phyloP scores from a whole-genome alignment of 2,888 invertebrate species.

The Cacoxenus indagator region DNA sequence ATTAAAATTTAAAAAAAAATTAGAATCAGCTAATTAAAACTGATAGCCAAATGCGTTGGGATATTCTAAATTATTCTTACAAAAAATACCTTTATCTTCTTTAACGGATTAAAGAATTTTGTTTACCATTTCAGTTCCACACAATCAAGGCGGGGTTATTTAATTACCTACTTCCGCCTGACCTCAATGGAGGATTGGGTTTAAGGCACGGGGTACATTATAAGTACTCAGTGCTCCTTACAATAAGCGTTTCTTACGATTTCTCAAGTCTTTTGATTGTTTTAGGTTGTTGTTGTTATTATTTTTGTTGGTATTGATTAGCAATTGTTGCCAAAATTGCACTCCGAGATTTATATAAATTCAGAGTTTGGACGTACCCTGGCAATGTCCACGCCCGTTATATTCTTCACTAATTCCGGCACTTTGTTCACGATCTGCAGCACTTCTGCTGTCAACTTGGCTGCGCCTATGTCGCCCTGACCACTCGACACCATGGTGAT shows the following conservation, averaged over 20 bases:
- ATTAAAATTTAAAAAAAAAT: slow-evolving; percentile 17
- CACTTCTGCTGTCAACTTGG: slow-evolving; percentile 94
- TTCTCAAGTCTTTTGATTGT: slow-evolving; percentile 65
- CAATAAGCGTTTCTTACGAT: neutral
- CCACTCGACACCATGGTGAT: slow-evolving; percentile 97
- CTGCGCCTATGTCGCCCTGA: slow-evolving; percentile 90
- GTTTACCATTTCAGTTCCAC: no score
- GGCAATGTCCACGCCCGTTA: slow-evolving; percentile 95
- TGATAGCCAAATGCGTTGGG: neutral
- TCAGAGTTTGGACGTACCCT: slow-evolving; percentile 77
- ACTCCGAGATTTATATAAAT: slow-evolving; percentile 65
- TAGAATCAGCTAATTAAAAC: slow-evolving; percentile 9
- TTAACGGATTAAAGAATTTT: no score
- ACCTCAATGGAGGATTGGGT: no score
- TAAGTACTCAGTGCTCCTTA: neutral
- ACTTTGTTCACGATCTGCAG: slow-evolving; percentile 92
- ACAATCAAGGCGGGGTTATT: no score
- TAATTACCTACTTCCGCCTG: no score
- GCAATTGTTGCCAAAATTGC: neutral
- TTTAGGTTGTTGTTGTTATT: slow-evolving; percentile 60
- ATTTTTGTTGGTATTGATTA: slow-evolving; percentile 24
- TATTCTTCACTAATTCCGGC: slow-evolving; percentile 88
- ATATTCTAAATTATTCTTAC: neutral
- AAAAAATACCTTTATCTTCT: neutral
- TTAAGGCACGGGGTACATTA: no score